phyloP scores from a whole-genome alignment of 2,113 vertebrate species.

The Pelusios castaneus region DNA sequence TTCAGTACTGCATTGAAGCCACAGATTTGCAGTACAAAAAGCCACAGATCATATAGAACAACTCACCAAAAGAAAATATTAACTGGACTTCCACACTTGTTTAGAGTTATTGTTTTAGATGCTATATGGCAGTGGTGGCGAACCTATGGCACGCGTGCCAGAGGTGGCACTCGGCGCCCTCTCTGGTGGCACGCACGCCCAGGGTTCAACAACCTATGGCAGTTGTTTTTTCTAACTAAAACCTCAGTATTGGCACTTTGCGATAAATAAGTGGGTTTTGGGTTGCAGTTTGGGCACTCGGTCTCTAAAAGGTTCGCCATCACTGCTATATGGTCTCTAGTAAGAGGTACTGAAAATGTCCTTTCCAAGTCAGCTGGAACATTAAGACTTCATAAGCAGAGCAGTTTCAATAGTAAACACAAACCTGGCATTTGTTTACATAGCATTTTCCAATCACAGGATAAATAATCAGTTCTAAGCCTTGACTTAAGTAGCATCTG shows the following conservation, averaged over 20 bases:
- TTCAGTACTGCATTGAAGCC: slow-evolving; percentile 37
- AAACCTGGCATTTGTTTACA: slow-evolving; percentile 25
- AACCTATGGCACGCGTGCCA: too few species aligned
- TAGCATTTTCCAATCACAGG: background rate
- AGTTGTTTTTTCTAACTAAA: too few species aligned
- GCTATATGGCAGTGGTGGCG: too few species aligned
- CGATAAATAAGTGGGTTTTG: too few species aligned
- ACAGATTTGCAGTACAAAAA: slow-evolving; percentile 39
- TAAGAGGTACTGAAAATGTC: slow-evolving; percentile 50
- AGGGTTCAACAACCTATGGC: too few species aligned
- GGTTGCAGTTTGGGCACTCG: too few species aligned
- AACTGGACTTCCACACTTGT: slow-evolving; percentile 33
- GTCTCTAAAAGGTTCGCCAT: too few species aligned
- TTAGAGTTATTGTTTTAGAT: slow-evolving; percentile 58
- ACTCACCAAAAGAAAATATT: slow-evolving; percentile 51
- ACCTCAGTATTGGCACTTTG: too few species aligned
- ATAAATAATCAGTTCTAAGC: slow-evolving; percentile 33
- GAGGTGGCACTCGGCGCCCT: too few species aligned
- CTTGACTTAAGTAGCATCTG: slow-evolving; percentile 26
- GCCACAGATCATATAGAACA: slow-evolving; percentile 45
- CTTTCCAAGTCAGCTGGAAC: slow-evolving; percentile 40
- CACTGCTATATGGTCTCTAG: too few species aligned
- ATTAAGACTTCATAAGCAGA: slow-evolving; percentile 44
- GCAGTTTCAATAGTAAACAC: slow-evolving; percentile 7
- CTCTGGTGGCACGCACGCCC: too few species aligned